A percentile compares a stretch with the other conserved stretches of the same genome.
Evolutionary conservation across 1,140 invertebrate genomes (phyloP).

Genomic region (Aphelinus certus): DNA sequence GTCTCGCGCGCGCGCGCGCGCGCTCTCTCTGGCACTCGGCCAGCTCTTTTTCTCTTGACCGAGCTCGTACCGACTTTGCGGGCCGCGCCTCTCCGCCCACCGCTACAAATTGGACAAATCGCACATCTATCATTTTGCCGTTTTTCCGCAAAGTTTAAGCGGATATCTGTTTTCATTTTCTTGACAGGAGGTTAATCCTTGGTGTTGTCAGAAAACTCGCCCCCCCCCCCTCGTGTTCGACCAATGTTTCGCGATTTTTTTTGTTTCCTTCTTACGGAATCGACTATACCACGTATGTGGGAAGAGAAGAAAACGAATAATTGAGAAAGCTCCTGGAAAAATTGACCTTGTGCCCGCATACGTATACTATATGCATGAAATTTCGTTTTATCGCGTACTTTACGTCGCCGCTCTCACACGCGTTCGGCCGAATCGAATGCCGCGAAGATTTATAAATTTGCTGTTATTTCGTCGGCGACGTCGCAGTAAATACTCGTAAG

Average conservation of each 20-base stretch:
- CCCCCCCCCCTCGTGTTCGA: too few relatives aligned
- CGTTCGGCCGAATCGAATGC: too few relatives aligned
- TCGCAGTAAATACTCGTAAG: too few relatives aligned
- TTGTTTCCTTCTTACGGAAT: too few relatives aligned
- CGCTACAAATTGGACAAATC: constrained; percentile 30
- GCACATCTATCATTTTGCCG: constrained; percentile 20
- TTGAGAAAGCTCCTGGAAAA: background rate
- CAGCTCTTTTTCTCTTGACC: constrained; percentile 17
- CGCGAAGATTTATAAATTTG: too few relatives aligned
- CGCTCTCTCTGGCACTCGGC: background rate
- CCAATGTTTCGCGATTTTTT: too few relatives aligned
- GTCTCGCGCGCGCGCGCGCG: background rate
- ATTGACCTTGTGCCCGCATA: background rate
- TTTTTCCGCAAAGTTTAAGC: background rate
- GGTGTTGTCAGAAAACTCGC: too few relatives aligned
- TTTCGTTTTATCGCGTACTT: too few relatives aligned
- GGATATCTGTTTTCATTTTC: background rate
- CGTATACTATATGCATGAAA: background rate
- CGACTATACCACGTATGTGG: too few relatives aligned
- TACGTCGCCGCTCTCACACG: too few relatives aligned
- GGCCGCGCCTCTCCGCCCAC: background rate
- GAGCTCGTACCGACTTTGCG: background rate
- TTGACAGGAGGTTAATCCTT: background rate
- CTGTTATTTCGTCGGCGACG: too few relatives aligned
- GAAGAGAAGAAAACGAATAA: too few relatives aligned